Conservation (phyloP, 2,797 vertebrate genomes). For the Morus bassanus region DNA sequence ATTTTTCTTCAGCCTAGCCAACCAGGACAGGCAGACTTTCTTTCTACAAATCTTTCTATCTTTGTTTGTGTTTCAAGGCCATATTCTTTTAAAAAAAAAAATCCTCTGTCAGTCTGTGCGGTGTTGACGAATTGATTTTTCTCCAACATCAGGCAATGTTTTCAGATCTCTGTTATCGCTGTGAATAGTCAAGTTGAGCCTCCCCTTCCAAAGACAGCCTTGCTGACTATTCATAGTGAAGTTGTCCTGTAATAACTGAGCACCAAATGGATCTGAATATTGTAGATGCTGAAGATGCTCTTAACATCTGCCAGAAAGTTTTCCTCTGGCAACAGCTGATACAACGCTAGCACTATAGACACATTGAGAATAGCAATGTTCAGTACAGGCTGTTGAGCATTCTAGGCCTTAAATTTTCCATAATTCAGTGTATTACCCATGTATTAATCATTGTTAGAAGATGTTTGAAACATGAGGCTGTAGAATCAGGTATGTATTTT, state of each 20-base stretch:
- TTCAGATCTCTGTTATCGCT: background rate
- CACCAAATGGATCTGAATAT: background rate
- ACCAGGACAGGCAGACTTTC: background rate
- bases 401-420: slow-evolving; percentile 26
- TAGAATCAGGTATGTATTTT: background rate
- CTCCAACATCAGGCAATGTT: background rate
- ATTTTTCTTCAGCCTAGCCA: background rate
- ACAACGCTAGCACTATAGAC: background rate
- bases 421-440: background rate
- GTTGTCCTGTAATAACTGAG: background rate
- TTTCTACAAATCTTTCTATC: background rate
- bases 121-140: background rate
- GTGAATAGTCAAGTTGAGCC: background rate
- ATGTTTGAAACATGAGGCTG: background rate
- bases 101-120: background rate
- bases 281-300: background rate
- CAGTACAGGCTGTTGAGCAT: background rate
- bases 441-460: background rate
- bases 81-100: background rate
- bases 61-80: background rate
- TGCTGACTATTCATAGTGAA: background rate
- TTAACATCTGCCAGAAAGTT: background rate
- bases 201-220: background rate
- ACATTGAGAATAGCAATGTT: background rate
- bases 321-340: background rate